Evolutionary conservation across 2,797 vertebrate species (phyloP).

Genomic region (Alosa sapidissima): DNA sequence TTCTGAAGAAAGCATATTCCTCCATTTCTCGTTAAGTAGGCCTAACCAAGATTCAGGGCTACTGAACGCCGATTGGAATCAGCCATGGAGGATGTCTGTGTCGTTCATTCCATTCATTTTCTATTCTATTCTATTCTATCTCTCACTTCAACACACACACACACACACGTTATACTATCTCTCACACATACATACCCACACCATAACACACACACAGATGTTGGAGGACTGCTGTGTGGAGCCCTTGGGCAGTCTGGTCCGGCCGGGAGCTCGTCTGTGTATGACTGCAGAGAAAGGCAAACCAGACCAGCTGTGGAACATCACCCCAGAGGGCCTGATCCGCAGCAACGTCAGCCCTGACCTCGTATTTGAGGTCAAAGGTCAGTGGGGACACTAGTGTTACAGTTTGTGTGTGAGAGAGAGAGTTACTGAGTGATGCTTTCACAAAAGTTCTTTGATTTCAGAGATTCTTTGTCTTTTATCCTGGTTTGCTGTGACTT

Average conservation of each 20-base stretch:
- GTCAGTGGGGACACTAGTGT: conserved; percentile 68
- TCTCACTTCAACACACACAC: background rate
- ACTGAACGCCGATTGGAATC: too few species aligned
- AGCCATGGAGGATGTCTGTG: too few species aligned
- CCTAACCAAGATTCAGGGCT: too few species aligned
- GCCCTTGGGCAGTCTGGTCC: conserved; percentile 48
- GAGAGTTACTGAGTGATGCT: too few species aligned
- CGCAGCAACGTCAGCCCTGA: conserved; percentile 74
- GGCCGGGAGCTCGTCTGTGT: conserved; percentile 83
- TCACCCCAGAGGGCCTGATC: conserved; percentile 85
- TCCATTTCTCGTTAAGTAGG: too few species aligned
- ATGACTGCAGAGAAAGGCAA: conserved; percentile 73
- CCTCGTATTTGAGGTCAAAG: conserved; percentile 92
- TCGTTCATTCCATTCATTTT: too few species aligned
- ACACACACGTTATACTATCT: conserved; percentile 15
- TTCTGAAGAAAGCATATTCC: too few species aligned
- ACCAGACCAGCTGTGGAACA: conserved; percentile 81
- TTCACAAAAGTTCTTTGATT: too few species aligned
- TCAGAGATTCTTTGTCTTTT: too few species aligned
- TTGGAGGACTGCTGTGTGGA: conserved; percentile 23
- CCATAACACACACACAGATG: conserved; percentile 48
- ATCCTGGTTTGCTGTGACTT: too few species aligned
- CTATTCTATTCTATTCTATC: background rate
- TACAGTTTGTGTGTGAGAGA: background rate
- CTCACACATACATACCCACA: conserved; percentile 33